phyloP scores from a whole-genome alignment of 2,113 vertebrate species.

The Colossoma macropomum region DNA sequence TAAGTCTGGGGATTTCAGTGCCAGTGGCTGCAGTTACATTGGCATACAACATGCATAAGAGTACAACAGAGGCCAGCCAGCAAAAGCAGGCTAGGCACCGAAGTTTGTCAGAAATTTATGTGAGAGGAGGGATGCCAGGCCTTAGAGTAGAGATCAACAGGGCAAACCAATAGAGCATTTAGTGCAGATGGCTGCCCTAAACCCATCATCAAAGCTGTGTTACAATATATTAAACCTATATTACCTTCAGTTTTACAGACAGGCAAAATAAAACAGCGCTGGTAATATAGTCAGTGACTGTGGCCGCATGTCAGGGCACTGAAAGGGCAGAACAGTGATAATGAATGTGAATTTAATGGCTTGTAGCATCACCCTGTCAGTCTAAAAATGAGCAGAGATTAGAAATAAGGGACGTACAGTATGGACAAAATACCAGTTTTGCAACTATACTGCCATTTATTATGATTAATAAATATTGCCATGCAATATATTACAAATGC shows the following conservation, averaged over 20 bases:
- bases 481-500: too few relatives aligned
- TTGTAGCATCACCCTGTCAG: background rate
- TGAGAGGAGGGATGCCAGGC: background rate
- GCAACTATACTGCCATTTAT: too few relatives aligned
- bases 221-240: background rate
- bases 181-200: background rate
- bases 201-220: background rate
- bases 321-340: background rate
- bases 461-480: too few relatives aligned
- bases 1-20: conserved; percentile 29
- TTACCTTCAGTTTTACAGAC: background rate
- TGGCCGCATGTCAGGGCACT: background rate
- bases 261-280: background rate
- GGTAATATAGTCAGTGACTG: too few relatives aligned
- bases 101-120: conserved; percentile 21
- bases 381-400: background rate
- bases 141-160: background rate
- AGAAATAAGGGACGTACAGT: too few relatives aligned
- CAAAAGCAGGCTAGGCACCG: background rate
- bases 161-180: background rate
- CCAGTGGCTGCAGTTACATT: conserved; percentile 26
- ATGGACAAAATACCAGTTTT: too few relatives aligned
- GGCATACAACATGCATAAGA: background rate
- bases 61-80: background rate
- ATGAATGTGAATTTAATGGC: background rate